A percentile compares a stretch with the other conserved stretches of the same genome.
phyloP scores from a whole-genome alignment of 2,888 invertebrate genomes.

The Ennomos erosarius region DNA sequence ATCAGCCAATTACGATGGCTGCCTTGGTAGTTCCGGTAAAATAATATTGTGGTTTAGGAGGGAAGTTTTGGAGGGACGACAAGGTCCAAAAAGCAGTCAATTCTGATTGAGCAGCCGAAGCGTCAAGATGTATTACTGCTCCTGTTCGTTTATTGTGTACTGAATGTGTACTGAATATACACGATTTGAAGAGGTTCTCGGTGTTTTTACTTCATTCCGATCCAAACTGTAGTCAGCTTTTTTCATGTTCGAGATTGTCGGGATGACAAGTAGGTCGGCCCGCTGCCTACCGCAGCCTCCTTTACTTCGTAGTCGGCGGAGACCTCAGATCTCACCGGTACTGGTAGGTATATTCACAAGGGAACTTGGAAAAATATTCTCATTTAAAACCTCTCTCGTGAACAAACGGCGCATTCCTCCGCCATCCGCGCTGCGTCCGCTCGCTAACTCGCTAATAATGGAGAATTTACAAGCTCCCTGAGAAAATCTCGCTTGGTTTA shows the following conservation, averaged over 20 bases:
- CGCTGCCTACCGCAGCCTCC: conserved; percentile 7
- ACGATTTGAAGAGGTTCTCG: no score
- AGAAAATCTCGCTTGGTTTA: conserved; percentile 32
- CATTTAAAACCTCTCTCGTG: conserved; percentile 21
- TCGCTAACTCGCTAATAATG: conserved; percentile 48
- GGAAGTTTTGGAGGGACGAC: no score
- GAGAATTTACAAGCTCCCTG: conserved; percentile 46
- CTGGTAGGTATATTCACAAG: background rate
- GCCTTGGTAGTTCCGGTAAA: no score
- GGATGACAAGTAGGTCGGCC: conserved; percentile 11
- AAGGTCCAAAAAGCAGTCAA: no score
- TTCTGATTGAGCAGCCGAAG: no score
- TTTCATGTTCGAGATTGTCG: conserved; percentile 5
- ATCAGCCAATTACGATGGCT: no score
- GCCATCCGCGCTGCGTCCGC: background rate
- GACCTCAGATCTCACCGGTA: no score
- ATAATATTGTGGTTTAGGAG: no score
- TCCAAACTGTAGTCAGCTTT: conserved; percentile 14
- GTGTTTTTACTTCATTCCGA: no score
- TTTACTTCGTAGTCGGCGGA: background rate
- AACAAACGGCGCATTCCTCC: conserved; percentile 13
- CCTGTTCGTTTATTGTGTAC: no score
- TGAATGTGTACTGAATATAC: no score
- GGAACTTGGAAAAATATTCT: conserved; percentile 24
- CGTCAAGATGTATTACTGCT: no score